A percentile compares a stretch with the other conserved stretches of the same genome.
Evolutionary conservation across 2,888 invertebrate species (phyloP).

Genomic region (Odontomyia ornata): DNA sequence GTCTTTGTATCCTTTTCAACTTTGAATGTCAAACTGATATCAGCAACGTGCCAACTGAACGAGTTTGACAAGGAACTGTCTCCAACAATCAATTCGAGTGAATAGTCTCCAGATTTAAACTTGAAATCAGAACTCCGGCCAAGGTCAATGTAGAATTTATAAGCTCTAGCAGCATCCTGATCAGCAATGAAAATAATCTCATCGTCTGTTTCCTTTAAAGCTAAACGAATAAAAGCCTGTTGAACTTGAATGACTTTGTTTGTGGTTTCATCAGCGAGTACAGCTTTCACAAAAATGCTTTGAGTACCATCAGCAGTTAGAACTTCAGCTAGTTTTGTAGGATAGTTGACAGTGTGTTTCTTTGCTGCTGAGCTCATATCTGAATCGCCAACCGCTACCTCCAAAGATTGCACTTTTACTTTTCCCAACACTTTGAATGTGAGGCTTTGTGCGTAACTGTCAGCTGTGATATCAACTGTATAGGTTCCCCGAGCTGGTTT

Average conservation of each 20-base stretch:
- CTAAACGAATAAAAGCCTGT: conserved; percentile 87
- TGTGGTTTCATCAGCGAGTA: conserved; percentile 75
- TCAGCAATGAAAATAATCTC: conserved; percentile 96
- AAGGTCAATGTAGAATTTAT: conserved; percentile 93
- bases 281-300: conserved; percentile 84
- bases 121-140: conserved; percentile 81
- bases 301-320: conserved; percentile 91
- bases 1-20: conserved; percentile 18
- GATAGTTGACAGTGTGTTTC: conserved; percentile 76
- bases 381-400: conserved; percentile 88
- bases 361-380: conserved; percentile 88
- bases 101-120: conserved; percentile 79
- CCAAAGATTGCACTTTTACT: conserved; percentile 78
- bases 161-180: conserved; percentile 77
- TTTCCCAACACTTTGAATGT: conserved; percentile 79
- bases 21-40: conserved; percentile 71
- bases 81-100: conserved; percentile 86
- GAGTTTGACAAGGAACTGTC: conserved; percentile 92
- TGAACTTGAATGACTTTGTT: conserved; percentile 78
- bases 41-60: conserved; percentile 85
- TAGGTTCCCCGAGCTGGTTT: conserved; percentile 88
- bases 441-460: conserved; percentile 69
- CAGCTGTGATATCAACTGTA: conserved; percentile 79
- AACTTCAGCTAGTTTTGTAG: conserved; percentile 73
- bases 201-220: conserved; percentile 71